Evolutionary conservation across 2,113 vertebrate species (phyloP).

Genomic region (Chiloscyllium plagiosum): DNA sequence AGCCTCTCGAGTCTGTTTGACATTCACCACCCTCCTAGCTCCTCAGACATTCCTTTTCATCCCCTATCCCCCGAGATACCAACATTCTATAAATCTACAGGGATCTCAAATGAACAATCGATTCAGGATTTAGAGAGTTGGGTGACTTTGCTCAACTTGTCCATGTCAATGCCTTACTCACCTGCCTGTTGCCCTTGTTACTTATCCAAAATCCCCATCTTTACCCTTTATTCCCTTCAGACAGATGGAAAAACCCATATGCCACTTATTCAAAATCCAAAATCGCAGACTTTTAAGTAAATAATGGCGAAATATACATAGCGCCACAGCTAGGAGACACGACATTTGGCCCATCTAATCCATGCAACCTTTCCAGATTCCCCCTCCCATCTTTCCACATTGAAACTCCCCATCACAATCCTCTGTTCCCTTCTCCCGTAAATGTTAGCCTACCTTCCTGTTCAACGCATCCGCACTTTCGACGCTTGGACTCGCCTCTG

Average conservation of each 20-base stretch:
- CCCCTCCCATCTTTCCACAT: background rate
- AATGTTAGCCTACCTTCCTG: background rate
- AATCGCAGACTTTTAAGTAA: too few species aligned
- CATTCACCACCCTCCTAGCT: background rate
- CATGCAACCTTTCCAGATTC: background rate
- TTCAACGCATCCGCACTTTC: background rate
- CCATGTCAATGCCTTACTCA: too few species aligned
- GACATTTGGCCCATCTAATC: background rate
- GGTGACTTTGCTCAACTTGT: too few species aligned
- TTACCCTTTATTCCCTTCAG: too few species aligned
- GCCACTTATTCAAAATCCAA: too few species aligned
- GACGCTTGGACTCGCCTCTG: too few species aligned
- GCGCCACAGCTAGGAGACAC: background rate
- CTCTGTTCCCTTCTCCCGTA: background rate
- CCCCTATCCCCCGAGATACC: too few species aligned
- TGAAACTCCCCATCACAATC: background rate
- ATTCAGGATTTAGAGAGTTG: background rate
- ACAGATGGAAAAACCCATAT: too few species aligned
- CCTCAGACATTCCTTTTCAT: background rate
- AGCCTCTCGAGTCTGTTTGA: background rate
- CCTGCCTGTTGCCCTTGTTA: too few species aligned
- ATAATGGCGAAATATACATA: too few species aligned
- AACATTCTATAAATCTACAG: background rate
- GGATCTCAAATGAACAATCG: background rate
- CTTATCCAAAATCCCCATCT: too few species aligned